phyloP scores from a whole-genome alignment of 2,113 vertebrate genomes.

The Lophotis ruficrista region DNA sequence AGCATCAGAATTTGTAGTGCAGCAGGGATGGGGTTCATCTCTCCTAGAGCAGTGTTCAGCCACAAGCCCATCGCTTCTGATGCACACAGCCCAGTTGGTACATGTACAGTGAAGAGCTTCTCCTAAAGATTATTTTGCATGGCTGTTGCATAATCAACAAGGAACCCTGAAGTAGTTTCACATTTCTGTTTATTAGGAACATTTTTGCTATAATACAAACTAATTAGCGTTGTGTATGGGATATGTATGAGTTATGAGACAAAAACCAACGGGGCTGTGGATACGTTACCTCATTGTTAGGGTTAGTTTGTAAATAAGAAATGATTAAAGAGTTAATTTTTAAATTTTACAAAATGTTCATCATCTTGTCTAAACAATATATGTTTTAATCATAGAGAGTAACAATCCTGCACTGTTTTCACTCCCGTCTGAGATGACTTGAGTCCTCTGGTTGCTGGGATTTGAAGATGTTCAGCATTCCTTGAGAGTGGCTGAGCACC shows the following conservation, averaged over 20 bases:
- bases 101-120: background rate
- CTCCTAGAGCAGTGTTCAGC: background rate
- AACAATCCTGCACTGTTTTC: background rate
- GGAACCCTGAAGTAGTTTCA: background rate
- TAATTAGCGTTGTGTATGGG: background rate
- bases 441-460: background rate
- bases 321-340: background rate
- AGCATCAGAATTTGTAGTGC: background rate
- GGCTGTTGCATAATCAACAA: background rate
- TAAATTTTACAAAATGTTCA: background rate
- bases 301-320: constrained; percentile 21
- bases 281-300: constrained; percentile 1
- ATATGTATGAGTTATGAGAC: background rate
- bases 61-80: background rate
- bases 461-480: background rate
- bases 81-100: background rate
- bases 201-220: background rate
- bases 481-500: background rate
- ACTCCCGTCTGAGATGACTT: background rate
- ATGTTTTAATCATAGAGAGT: background rate
- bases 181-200: background rate
- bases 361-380: background rate
- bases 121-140: background rate
- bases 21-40: background rate
- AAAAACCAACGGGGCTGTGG: background rate